These are phyloP conservation scores for Dicrostonyx torquatus DNA, from an alignment of 2,797 vertebrate species.

Conservation along the genomic window DNA sequence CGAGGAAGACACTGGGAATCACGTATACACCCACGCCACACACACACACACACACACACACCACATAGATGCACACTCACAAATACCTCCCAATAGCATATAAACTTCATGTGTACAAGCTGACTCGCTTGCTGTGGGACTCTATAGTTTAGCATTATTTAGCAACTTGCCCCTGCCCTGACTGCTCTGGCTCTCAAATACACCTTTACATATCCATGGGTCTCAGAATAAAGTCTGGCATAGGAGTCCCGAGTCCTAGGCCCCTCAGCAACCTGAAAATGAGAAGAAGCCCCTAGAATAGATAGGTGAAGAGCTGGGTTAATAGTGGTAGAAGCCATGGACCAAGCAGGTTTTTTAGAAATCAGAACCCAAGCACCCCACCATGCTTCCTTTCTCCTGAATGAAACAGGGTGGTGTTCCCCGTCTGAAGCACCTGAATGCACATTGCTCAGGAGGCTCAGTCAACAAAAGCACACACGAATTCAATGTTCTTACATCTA, in stretches of 20 bases:
- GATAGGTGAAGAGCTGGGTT: neutral
- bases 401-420: neutral
- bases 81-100: neutral
- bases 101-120: neutral
- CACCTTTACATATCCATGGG: neutral
- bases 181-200: neutral
- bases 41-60: too few relatives aligned
- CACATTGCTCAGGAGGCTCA: neutral
- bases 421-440: neutral
- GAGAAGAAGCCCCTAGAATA: neutral
- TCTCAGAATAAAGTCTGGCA: neutral
- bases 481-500: neutral
- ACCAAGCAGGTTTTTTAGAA: neutral
- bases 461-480: neutral
- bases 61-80: neutral
- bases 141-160: neutral
- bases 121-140: neutral
- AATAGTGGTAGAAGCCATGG: neutral
- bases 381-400: neutral
- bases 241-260: neutral
- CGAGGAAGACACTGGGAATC: too few relatives aligned
- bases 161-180: neutral
- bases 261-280: neutral
- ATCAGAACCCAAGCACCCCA: neutral
- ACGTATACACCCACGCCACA: accelerated